Percentiles rank a stretch among this genome's conserved stretches.
Conservation (phyloP, 2,888 invertebrate species). For the Aleiodes leptofemur region DNA sequence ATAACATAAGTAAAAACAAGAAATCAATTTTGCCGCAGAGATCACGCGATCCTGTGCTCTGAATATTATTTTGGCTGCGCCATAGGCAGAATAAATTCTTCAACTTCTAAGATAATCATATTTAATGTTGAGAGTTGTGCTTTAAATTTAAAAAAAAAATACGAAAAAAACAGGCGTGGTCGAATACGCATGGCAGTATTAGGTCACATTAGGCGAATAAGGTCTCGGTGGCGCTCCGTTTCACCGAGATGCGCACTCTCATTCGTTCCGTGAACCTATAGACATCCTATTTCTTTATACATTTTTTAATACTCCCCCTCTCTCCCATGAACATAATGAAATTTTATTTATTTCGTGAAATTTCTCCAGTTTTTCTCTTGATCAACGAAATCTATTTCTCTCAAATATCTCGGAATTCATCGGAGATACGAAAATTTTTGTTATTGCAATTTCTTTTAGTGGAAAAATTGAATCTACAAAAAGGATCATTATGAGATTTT, state of each 20-base stretch:
- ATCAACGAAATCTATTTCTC: too few relatives aligned
- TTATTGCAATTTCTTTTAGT: too few relatives aligned
- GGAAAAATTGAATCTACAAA: too few relatives aligned
- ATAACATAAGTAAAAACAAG: constrained; percentile 26
- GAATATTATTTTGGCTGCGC: constrained; percentile 10
- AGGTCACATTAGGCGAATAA: constrained; percentile 28
- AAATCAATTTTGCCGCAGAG: constrained; percentile 38
- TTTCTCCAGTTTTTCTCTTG: too few relatives aligned
- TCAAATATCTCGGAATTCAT: too few relatives aligned
- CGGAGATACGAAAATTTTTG: too few relatives aligned
- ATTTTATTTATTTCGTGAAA: too few relatives aligned
- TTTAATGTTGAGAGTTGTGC: neutral
- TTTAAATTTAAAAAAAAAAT: neutral
- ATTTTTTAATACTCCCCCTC: too few relatives aligned
- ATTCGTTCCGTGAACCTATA: constrained; percentile 22
- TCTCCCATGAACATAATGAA: too few relatives aligned
- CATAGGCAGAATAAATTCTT: too few relatives aligned
- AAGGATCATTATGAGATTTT: too few relatives aligned
- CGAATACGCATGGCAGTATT: constrained; percentile 26
- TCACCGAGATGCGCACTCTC: constrained; percentile 34
- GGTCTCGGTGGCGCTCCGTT: constrained; percentile 27
- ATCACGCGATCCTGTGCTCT: constrained; percentile 21
- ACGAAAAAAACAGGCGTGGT: constrained; percentile 34
- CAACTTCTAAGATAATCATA: too few relatives aligned
- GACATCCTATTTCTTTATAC: neutral